phyloP scores from a whole-genome alignment of 1,140 invertebrate species.

The Cyclargus thomasi region DNA sequence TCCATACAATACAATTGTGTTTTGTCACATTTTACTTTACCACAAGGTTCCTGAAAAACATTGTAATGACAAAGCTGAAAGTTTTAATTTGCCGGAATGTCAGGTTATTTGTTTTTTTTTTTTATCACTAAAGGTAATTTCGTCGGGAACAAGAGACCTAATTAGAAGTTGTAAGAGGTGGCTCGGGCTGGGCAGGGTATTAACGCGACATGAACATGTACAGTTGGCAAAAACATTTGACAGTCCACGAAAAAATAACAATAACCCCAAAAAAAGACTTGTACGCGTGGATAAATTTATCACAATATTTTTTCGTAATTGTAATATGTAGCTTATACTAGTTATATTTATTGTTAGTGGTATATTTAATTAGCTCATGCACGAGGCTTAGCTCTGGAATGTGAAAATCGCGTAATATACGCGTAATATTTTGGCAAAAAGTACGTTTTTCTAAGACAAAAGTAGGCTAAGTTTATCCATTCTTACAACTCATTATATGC shows the following conservation, averaged over 20 bases:
- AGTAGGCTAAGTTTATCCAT: too few relatives aligned
- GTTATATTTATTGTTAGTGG: too few relatives aligned
- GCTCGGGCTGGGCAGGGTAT: conserved; percentile 26
- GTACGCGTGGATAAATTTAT: too few relatives aligned
- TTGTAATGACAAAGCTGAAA: conserved; percentile 21
- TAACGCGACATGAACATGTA: conserved; percentile 25
- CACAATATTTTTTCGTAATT: too few relatives aligned
- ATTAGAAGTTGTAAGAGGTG: conserved; percentile 38
- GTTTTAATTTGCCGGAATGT: conserved; percentile 11
- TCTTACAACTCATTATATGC: too few relatives aligned
- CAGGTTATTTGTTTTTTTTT: background rate
- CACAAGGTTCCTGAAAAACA: background rate
- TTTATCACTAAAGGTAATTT: conserved; percentile 27
- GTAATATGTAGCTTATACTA: too few relatives aligned
- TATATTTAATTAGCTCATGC: too few relatives aligned
- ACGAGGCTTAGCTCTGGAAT: too few relatives aligned
- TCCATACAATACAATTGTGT: too few relatives aligned
- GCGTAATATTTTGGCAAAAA: too few relatives aligned
- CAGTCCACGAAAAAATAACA: background rate
- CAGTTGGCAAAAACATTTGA: background rate
- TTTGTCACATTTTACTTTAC: background rate
- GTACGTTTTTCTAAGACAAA: too few relatives aligned
- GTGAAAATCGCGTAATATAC: too few relatives aligned
- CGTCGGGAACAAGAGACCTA: conserved; percentile 37
- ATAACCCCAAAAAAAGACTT: background rate